These are phyloP conservation scores for Micrasema longulum DNA, from an alignment of 1,140 invertebrate species.

Conservation along the genomic window DNA sequence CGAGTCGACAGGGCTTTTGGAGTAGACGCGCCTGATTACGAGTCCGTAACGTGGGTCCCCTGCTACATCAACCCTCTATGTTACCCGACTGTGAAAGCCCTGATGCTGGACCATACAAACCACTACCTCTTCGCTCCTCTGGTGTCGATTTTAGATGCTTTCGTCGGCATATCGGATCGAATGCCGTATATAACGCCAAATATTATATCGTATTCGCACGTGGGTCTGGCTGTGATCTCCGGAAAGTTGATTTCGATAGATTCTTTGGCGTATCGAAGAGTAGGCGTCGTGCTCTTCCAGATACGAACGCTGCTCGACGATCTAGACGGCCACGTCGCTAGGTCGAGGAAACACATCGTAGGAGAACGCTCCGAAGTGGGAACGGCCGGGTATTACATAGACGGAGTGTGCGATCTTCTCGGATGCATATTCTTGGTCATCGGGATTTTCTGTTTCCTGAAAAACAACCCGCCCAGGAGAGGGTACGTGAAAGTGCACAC, in stretches of 20 bases:
- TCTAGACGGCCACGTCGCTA: conserved; percentile 82
- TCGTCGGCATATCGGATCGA: conserved; percentile 72
- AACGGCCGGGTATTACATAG: conserved; percentile 77
- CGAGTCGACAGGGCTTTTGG: conserved; percentile 10
- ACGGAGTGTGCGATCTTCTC: conserved; percentile 80
- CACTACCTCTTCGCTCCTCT: conserved; percentile 81
- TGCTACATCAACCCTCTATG: conserved; percentile 80
- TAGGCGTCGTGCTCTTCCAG: conserved; percentile 81
- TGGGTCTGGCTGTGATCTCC: conserved; percentile 76
- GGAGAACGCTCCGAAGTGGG: conserved; percentile 80
- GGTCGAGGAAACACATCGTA: conserved; percentile 74
- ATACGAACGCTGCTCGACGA: conserved; percentile 83
- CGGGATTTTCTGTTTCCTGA: conserved; percentile 74
- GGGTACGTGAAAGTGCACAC: conserved; percentile 74
- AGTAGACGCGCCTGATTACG: conserved; percentile 61
- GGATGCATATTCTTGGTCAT: conserved; percentile 76
- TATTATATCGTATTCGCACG: conserved; percentile 80
- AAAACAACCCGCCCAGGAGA: conserved; percentile 75
- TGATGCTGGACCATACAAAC: conserved; percentile 81
- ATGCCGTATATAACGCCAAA: conserved; percentile 79
- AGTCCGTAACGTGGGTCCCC: conserved; percentile 71
- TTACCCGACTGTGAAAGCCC: conserved; percentile 79
- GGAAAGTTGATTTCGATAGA: conserved; percentile 78
- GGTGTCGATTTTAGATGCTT: conserved; percentile 73
- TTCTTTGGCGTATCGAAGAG: conserved; percentile 73